These are phyloP conservation scores for Acrobasis suavella DNA, from an alignment of 2,888 invertebrate genomes.

Conservation along the genomic window DNA sequence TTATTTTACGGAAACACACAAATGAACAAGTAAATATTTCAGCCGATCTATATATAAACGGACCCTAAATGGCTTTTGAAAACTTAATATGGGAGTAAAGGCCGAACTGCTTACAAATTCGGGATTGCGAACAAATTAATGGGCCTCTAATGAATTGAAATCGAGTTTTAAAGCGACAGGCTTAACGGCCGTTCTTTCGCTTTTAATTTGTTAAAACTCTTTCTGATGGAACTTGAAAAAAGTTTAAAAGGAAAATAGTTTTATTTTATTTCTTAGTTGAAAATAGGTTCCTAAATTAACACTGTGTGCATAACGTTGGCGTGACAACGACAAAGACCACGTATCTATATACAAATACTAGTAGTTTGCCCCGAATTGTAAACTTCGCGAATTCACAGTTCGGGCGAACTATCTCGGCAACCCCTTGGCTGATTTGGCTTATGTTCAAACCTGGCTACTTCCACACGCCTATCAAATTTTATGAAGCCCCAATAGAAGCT, in stretches of 20 bases:
- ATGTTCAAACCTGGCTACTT: no score
- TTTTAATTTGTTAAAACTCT: constrained; percentile 22
- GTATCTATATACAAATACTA: no score
- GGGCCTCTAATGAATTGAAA: constrained; percentile 23
- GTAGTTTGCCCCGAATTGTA: no score
- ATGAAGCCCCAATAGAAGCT: no score
- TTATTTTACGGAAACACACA: not conserved
- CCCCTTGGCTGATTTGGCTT: no score
- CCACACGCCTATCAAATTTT: no score
- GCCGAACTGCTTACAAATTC: constrained; percentile 18
- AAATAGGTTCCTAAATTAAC: no score
- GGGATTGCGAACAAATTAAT: constrained; percentile 18
- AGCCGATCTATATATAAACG: not conserved
- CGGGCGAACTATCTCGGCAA: no score
- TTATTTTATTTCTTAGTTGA: not conserved
- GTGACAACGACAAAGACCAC: no score
- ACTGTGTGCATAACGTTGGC: no score
- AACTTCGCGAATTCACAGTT: no score
- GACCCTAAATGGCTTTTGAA: constrained; percentile 3
- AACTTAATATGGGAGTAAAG: constrained; percentile 6
- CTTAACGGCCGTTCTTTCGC: constrained; percentile 17
- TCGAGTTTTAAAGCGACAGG: constrained; percentile 20
- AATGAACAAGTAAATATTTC: not conserved
- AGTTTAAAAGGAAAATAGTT: not conserved
- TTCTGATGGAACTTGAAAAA: constrained; percentile 6